Conservation (phyloP, 2,113 vertebrate genomes). For the Trochalopteron elliotii region DNA sequence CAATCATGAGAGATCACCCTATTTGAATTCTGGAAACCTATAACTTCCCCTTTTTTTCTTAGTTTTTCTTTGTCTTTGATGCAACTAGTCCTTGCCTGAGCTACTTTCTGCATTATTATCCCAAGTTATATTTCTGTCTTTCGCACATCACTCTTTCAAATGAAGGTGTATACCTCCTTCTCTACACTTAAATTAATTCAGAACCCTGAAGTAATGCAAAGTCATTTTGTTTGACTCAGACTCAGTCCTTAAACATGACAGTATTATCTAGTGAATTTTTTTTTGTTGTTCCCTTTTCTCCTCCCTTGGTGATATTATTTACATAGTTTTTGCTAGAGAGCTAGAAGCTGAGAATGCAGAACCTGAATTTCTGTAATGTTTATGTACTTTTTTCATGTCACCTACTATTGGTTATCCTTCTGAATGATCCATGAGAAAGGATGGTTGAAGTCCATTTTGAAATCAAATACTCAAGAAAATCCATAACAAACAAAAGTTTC, state of each 20-base stretch:
- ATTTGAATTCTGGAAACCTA: background rate
- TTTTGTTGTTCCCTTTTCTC: background rate
- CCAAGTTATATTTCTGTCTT: background rate
- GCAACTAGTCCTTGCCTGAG: background rate
- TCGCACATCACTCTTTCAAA: background rate
- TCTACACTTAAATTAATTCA: background rate
- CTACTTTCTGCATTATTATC: background rate
- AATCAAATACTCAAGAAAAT: background rate
- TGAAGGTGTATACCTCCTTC: background rate
- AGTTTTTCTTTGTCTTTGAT: background rate
- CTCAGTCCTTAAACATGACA: background rate
- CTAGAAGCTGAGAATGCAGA: background rate
- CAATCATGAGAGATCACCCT: background rate
- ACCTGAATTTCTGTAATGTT: background rate
- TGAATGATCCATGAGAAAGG: background rate
- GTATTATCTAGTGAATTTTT: background rate
- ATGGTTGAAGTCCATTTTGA: background rate
- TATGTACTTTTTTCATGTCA: background rate
- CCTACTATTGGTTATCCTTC: background rate
- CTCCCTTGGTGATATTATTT: background rate
- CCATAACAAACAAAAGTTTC: background rate
- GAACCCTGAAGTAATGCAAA: background rate
- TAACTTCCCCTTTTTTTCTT: background rate
- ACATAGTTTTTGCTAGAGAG: background rate
- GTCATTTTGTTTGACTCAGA: rapidly evolving